A percentile compares a stretch with the other conserved stretches of the same genome.
Conservation (phyloP, 2,113 vertebrate species). For the Rhinogobius similis region DNA sequence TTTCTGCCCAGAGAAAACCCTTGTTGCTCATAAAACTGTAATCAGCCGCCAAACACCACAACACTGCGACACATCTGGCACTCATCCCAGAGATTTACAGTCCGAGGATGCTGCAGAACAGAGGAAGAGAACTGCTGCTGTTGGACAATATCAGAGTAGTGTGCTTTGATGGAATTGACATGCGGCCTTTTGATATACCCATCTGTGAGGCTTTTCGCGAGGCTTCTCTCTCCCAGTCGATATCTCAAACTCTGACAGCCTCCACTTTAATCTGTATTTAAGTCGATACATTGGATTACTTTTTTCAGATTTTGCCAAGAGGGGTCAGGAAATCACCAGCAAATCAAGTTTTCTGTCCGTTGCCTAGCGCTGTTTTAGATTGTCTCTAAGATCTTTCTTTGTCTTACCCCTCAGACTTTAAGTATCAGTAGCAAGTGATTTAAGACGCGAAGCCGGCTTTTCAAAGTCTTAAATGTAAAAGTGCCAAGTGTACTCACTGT, state of each 20-base stretch:
- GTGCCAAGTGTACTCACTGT: too few relatives aligned
- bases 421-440: background rate
- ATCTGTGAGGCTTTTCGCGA: background rate
- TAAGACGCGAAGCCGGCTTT: background rate
- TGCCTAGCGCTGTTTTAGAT: background rate
- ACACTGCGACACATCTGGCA: slow-evolving; percentile 18
- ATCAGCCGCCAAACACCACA: slow-evolving; percentile 18
- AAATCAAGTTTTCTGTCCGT: background rate
- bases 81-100: slow-evolving; percentile 28
- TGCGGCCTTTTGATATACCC: slow-evolving; percentile 1
- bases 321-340: background rate
- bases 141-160: slow-evolving; percentile 14
- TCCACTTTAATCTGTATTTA: slow-evolving; percentile 1
- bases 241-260: slow-evolving; percentile 6
- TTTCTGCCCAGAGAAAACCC: background rate
- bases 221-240: background rate
- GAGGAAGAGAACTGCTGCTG: slow-evolving; percentile 3
- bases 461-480: too few relatives aligned
- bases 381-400: background rate
- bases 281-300: slow-evolving; percentile 2
- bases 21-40: slow-evolving; percentile 14
- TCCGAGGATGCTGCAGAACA: background rate
- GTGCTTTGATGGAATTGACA: slow-evolving; percentile 14
- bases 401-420: background rate
- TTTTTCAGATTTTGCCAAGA: slow-evolving; percentile 6